Evolutionary conservation across 1,140 invertebrate species (phyloP).

Genomic region (silkworm (Bombyx mori)): ASM3026992v2 NC_085107.1:19186001-19186500

Average conservation of each 20-base stretch:
- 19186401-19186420: constrained; percentile 51
- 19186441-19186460: too few species aligned
- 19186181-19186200: constrained; percentile 76
- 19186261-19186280: constrained; percentile 84
- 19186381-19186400: constrained; percentile 79
- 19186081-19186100: too few species aligned
- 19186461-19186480: background rate
- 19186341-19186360: constrained; percentile 42
- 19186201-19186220: constrained; percentile 80
- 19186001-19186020: too few species aligned
- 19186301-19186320: constrained; percentile 78
- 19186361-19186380: constrained; percentile 42
- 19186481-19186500: background rate
- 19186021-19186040: too few species aligned
- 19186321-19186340: constrained; percentile 73
- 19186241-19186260: constrained; percentile 97
- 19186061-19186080: too few species aligned
- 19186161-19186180: background rate
- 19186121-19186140: too few species aligned
- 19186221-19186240: constrained; percentile 92
- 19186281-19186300: constrained; percentile 71
- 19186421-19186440: constrained; percentile 3
- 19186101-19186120: too few species aligned
- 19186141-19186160: too few species aligned
- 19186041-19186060: too few species aligned